Evolutionary conservation across 2,888 invertebrate species (phyloP), one percentile per base, ranked within the genome.

Genomic region (Cephus runcator): DNA sequence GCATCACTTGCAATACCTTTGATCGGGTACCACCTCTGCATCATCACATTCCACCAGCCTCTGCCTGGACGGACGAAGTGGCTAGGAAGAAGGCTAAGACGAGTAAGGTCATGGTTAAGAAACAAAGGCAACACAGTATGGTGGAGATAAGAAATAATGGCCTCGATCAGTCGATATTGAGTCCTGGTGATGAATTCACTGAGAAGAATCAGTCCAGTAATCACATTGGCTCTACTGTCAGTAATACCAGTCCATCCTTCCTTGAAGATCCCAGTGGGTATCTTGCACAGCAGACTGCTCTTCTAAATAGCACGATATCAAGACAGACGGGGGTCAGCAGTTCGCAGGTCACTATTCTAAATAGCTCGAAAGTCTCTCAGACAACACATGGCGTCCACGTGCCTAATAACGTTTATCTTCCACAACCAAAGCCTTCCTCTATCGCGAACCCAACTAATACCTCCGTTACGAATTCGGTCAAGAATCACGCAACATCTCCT

Each of bases 251-350:
- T 82, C 97, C 97, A 1, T 97, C 97, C 56, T 98, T 97, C 89
- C 95, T 98, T 93, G 98, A 98, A 84, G 97, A 98, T 91, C 97
- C 98, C 0, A 96, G 95, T 87, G 98, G 97, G 3, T 98, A 97
- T 92, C 92, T 98, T 84, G 97, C 97, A 9, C 97, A 98, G 86
- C 98, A 98, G 91, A 97, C 98, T 0, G 96, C 96, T 40, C 91
- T 98, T 83, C 92, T 98, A 76, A 97, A 97, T 88, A 97, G 95
- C 88, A 97, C 96, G 12, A 97, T 96, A 92, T 95, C 95, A 79
- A 93, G 95, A 85, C 95, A 95, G 92, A 92, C 92, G 36, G 92
- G 91, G 69, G 92, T 92, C 34, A 92, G 90, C 71, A 92, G 90
- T 83, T 90, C 92, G 12, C 92, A 91, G 73, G 84, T 87, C 75